Evolutionary conservation across 2,888 invertebrate genomes (phyloP), one percentile per base, ranked within the genome.

Genomic region (Marronus borbonicus): DNA sequence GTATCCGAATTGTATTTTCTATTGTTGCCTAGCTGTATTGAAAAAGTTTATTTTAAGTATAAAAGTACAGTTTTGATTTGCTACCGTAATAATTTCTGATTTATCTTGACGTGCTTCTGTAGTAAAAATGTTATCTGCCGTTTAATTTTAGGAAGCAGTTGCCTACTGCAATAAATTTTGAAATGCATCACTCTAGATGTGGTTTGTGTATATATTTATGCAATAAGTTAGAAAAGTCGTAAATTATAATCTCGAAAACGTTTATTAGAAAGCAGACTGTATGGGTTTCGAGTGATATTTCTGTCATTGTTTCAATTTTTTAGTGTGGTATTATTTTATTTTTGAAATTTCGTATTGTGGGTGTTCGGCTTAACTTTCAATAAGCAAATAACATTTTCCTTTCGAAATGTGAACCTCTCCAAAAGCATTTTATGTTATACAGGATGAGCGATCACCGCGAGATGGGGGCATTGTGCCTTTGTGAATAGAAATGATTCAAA

Each of bases 91-190:
- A 58, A 58, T 17, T 58, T 17, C 10, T 17, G 1, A n/a, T 58
- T 58, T 58, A 58, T 58, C 55, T 17, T 58, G 20, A 58, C 4
- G 20, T 58, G 17, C 8, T 58, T 20, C 8, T 20, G 8, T 1
- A 0, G 20, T 44, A 44, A 44, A 44, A 44, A 58, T 17, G 24
- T 58, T 20, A 58, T 58, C 55, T 58, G 10, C 55, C 20, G 20
- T 17, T 20, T 58, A 58, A 58, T 58, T 58, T 58, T 58, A 58
- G 55, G 5, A 58, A 58, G 55, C 5, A 58, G 55, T 58, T 20
- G 55, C 55, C 1, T 58, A 17, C 20, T 58, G 55, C 55, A 52
- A 52, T 52, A 20, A 17, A 20, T 58, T 58, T 58, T 58, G 20
- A 20, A n/a, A 20, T 58, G 55, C 20, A 20, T 5, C 20, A 58